phyloP scores from a whole-genome alignment of 1,140 invertebrate species.

The Drosophila varians region DNA sequence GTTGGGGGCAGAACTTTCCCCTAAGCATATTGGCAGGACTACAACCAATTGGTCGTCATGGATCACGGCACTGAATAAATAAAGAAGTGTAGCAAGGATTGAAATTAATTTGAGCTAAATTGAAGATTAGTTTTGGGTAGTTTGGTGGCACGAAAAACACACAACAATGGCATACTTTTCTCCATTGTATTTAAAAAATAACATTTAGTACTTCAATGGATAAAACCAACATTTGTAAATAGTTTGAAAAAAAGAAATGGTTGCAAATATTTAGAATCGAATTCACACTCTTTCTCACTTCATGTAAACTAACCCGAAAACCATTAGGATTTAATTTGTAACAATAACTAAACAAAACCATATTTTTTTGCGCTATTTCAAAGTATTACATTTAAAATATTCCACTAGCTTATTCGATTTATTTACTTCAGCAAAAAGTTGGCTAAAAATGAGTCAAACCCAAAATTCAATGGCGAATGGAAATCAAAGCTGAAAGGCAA shows the following conservation, averaged over 20 bases:
- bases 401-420: conserved; percentile 39
- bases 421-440: conserved; percentile 26
- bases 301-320: conserved; percentile 36
- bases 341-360: conserved; percentile 28
- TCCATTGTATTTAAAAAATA: not conserved
- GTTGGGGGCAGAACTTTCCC: conserved; percentile 10
- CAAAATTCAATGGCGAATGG: conserved; percentile 20
- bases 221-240: too few relatives aligned
- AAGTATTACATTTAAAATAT: conserved; percentile 29
- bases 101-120: conserved; percentile 35
- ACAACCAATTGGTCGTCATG: conserved; percentile 47
- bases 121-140: conserved; percentile 13
- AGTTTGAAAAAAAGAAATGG: not conserved
- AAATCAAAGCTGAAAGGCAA: conserved; percentile 39
- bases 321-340: conserved; percentile 33
- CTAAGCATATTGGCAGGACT: conserved; percentile 63
- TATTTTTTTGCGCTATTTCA: conserved; percentile 18
- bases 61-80: conserved; percentile 37
- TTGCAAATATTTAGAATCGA: conserved; percentile 9
- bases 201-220: not conserved
- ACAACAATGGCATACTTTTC: not conserved
- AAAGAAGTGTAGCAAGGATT: conserved; percentile 7
- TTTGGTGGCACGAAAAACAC: not conserved
- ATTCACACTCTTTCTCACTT: conserved; percentile 5
- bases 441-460: conserved; percentile 15